Percentiles rank a stretch among this genome's conserved stretches.
These are phyloP conservation scores for Amphiura filiformis DNA, from an alignment of 35 echinoderm and acorn worm genomes.

Conservation along the genomic window DNA sequence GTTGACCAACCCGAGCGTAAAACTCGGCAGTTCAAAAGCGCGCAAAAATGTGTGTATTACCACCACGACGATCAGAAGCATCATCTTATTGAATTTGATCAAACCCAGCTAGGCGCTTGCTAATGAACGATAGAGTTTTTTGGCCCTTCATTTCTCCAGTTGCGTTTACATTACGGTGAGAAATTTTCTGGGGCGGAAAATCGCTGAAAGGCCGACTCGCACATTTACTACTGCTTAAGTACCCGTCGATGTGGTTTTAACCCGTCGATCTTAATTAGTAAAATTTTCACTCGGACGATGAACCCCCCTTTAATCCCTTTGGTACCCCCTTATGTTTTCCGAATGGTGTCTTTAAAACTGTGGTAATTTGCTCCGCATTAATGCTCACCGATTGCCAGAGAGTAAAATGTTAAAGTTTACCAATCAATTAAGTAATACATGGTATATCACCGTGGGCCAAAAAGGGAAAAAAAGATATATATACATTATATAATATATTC, in stretches of 20 bases:
- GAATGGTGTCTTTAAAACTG: no score
- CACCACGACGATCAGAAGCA: background rate
- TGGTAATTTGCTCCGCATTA: no score
- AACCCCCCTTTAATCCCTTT: constrained; percentile 24
- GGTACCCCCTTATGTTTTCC: background rate
- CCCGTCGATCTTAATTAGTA: constrained; percentile 1
- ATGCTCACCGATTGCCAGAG: no score
- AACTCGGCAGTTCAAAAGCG: background rate
- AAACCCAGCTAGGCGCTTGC: background rate
- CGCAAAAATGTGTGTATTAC: background rate
- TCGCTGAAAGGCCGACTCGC: constrained; percentile 32
- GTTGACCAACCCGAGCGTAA: constrained; percentile 4
- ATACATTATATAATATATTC: no score
- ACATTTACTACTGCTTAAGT: background rate
- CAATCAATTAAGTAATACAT: no score
- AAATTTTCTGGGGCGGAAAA: constrained; percentile 40
- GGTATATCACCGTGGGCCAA: no score
- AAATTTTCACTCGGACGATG: constrained; percentile 2
- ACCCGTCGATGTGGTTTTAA: background rate
- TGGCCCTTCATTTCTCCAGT: background rate
- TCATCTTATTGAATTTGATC: background rate
- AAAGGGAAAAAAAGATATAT: no score
- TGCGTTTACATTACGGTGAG: background rate
- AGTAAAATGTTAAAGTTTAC: no score
- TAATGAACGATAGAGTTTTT: constrained; percentile 5